Evolutionary conservation across 2,888 invertebrate genomes (phyloP), one percentile per base, ranked within the genome.

Genomic region (Cephonodes hylas): DNA sequence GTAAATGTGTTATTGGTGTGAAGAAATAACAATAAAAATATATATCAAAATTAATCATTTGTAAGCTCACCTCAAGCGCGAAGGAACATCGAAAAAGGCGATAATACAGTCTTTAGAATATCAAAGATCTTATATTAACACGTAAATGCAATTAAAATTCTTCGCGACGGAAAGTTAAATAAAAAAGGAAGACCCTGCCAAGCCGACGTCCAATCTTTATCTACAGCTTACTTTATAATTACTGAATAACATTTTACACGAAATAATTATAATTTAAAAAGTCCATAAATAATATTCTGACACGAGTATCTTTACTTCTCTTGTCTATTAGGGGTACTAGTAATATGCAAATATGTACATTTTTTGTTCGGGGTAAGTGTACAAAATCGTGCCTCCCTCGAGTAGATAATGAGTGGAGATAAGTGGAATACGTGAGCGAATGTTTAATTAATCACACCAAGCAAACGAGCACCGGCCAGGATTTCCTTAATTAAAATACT

Each of bases 371-470:
- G 48, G 42, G 42, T 53, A 60, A 53, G 46, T 53, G 61, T 82
- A 78, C 79, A 78, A 79, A 85, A 85, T 88, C 88, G 86, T 85
- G 86, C 84, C 79, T 76, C 73, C 65, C 59, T 70, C 69, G 81
- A 80, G 79, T 86, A 86, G 89, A 89, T 89, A 89, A 87, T 85
- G 84, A 82, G 79, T 71, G 68, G 63, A 83, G 89, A 87, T 88
- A 85, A 79, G 65, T 64, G 63, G 71, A 68, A 66, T 81, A 81
- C 83, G 81, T 79, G 83, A 81, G 81, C 81, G 66, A 78, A 66
- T 71, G 75, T 73, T 84, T 85, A 86, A 87, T 87, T 88, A 88
- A 87, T 88, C 84, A 84, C 84, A 82, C 79, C 76, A 71, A 70
- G 60, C 64, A 67, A 65, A 69, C 69, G 64, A 67, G 66, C 53